phyloP scores from a whole-genome alignment of 64 coral and sea anemone genomes.

The Anthopleura sola region DNA sequence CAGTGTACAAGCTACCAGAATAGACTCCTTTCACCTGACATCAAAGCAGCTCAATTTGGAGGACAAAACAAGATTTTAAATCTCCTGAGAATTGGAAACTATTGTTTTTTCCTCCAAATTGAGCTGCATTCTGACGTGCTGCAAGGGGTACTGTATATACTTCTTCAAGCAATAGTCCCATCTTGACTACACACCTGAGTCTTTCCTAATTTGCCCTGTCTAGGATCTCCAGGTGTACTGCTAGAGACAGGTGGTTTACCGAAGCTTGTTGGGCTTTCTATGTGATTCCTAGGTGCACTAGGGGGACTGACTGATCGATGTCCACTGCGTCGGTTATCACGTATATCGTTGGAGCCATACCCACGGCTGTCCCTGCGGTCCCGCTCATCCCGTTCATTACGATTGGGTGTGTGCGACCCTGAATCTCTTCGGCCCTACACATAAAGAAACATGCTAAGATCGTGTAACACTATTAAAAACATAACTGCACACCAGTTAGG shows the following conservation, averaged over 20 bases:
- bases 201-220: background rate
- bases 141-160: too few relatives aligned
- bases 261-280: slow-evolving; percentile 2
- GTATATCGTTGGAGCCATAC: background rate
- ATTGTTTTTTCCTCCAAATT: too few relatives aligned
- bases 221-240: background rate
- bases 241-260: background rate
- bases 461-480: too few relatives aligned
- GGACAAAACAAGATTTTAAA: too few relatives aligned
- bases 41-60: too few relatives aligned
- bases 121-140: too few relatives aligned
- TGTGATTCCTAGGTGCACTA: background rate
- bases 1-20: too few relatives aligned
- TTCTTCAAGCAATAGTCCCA: too few relatives aligned
- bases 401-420: background rate
- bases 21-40: too few relatives aligned
- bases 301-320: slow-evolving; percentile 11
- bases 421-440: background rate
- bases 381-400: background rate
- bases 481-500: background rate
- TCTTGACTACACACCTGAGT: background rate
- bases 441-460: background rate
- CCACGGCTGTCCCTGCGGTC: slow-evolving; percentile 4
- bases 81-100: too few relatives aligned
- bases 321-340: background rate